Conservation (phyloP, 2,888 invertebrate species). For the Candidula unifasciata region DNA sequence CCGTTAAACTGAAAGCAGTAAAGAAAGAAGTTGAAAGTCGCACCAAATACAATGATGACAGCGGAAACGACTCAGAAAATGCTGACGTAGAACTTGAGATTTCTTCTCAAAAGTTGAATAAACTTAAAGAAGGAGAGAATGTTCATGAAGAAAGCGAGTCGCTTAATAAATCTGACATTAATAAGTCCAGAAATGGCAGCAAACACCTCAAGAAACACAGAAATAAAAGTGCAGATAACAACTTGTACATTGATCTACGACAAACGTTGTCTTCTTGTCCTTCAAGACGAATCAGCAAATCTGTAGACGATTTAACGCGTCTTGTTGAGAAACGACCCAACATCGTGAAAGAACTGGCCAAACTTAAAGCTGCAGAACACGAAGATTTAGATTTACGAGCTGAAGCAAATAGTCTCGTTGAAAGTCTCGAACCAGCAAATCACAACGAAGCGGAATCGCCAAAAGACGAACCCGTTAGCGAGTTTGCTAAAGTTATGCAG, state of each 20-base stretch:
- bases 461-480: constrained; percentile 40
- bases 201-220: background rate
- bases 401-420: background rate
- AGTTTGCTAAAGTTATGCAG: constrained; percentile 44
- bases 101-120: background rate
- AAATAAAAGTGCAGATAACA: constrained; percentile 6
- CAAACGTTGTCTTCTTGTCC: background rate
- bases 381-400: constrained; percentile 1
- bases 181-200: background rate
- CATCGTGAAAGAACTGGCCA: background rate
- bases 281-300: constrained; percentile 16
- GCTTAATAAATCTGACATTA: background rate
- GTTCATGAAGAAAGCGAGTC: background rate
- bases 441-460: background rate
- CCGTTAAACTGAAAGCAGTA: constrained; percentile 41
- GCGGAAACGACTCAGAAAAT: background rate
- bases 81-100: background rate
- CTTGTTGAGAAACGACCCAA: background rate
- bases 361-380: constrained; percentile 10
- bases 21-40: constrained; percentile 13
- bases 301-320: constrained; percentile 12
- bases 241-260: background rate
- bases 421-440: background rate
- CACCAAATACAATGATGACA: background rate
- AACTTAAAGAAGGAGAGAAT: background rate